Evolutionary conservation across 2,113 vertebrate genomes (phyloP), one percentile per base, ranked within the genome.

Genomic region (Piprites chloris): DNA sequence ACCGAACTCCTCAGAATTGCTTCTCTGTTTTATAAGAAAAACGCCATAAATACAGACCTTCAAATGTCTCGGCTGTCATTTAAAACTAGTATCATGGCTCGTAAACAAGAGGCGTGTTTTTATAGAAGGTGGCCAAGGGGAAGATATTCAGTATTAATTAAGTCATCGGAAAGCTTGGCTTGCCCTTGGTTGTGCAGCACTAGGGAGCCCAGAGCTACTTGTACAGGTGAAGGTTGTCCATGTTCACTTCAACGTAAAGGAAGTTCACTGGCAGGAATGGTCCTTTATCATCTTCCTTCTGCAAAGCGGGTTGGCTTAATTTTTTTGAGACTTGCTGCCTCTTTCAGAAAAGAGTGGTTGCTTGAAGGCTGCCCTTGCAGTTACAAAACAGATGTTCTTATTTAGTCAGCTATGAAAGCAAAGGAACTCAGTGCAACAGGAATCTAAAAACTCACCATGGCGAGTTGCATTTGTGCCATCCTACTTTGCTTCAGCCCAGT

Each of bases 191-290:
- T 55, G 4, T 16, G 30, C 1, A 4, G 56, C 27, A 7, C 0
- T 2, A 4, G 35, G 41, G 52, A 77, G 41, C 17, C 15, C 7
- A 5, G 77, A 49, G 74, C 63, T 56, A 37, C 22, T 35, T 7
- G 2, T 18, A 1, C 33, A 24, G 28, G 28, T 44, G 0, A 39
- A 26, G 28, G 22, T 37, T 56, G 52, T 23, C 44, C 11, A 0
- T 3, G n/a, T 46, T 15, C 30, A 3, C 33, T 39, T 10, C 2
- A 9, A 7, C 4, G 15, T 15, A 3, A 76, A 28, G 41, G 65
- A 14, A 15, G 28, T 20, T 49, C 24, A 10, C 11, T 44, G 59
- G 30, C 24, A 81, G 73, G 39, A 79, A 32, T 6, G 10, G 9
- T 9, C 30, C 47, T 62, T 49, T 21, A 4, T 32, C 5, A 0